Conservation (phyloP, 2,888 invertebrate species). For the Mythimna loreyi region DNA sequence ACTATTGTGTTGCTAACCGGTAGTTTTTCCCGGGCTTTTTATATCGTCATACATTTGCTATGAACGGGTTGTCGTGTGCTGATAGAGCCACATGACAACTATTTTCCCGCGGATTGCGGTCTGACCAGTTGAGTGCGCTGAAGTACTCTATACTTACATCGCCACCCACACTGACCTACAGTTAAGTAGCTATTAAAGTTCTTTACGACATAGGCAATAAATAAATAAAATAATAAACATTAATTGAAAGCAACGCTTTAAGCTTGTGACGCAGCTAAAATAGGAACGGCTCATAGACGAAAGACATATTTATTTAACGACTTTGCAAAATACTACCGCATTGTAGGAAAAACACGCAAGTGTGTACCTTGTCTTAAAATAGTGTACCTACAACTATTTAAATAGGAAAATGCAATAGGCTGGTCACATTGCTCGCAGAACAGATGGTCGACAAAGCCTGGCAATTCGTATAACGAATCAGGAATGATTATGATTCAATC, state of each 20-base stretch:
- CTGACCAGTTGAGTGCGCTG: neutral
- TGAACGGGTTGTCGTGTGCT: neutral
- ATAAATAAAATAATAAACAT: constrained; percentile 29
- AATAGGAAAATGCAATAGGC: too few species aligned
- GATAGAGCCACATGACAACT: constrained; percentile 1
- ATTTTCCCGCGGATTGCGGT: constrained; percentile 19
- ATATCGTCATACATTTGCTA: constrained; percentile 6
- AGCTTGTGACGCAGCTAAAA: constrained; percentile 37
- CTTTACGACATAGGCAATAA: constrained; percentile 41
- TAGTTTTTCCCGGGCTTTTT: constrained; percentile 14
- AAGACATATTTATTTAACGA: constrained; percentile 50
- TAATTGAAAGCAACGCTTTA: constrained; percentile 27
- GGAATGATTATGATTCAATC: too few species aligned
- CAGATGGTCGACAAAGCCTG: too few species aligned
- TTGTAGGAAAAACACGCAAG: constrained; percentile 26
- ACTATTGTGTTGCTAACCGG: constrained; percentile 27
- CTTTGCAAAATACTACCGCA: constrained; percentile 44
- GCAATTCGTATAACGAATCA: too few species aligned
- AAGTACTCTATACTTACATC: constrained; percentile 1
- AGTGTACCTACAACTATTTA: constrained; percentile 51
- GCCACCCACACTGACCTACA: constrained; percentile 17
- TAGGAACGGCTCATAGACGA: constrained; percentile 31
- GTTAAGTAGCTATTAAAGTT: constrained; percentile 24
- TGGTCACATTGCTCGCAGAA: too few species aligned
- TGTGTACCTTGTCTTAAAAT: constrained; percentile 67